Base-by-base conservation (phyloP, 2,888 invertebrate genomes). In the Tetanocera ferruginea region DNA sequence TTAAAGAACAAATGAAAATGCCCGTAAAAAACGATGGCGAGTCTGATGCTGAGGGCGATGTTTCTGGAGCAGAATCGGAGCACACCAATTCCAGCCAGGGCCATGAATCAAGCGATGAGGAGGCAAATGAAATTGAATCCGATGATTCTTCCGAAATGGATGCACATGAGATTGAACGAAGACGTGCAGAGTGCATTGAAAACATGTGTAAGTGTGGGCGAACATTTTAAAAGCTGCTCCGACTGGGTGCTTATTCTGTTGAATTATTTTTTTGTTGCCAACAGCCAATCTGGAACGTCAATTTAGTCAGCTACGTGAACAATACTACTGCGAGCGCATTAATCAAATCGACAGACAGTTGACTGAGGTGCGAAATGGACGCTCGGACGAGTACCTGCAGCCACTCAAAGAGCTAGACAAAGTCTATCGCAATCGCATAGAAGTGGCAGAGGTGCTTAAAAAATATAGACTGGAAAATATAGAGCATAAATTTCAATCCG, bases 101-200 rank as follows among this genome's bases (percentile, higher is more conserved):
- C 51, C 93, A 93, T 84, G 95, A 95, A 83, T 94, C 95, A 82
- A 88, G 94, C 80, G 88, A 87, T 79, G 95, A 95, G 85, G 94
- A 94, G 83, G 94, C 93, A 76, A 94, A 95, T 84, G 95, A 95
- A 85, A 94, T 93, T n/a, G 95, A 95, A 84, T 95, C 95, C 19
- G 95, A 95, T 90, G 95, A 95, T 88, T 95, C 95, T 78, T 94
- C 94, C 76, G 98, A 98, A 90, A 94, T 98, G 94, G 97, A 98
- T 89, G 97, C 96, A 88, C 95, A 93, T 82, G 97, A 97, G 90
- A 97, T 97, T 84, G 97, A 97, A 87, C 92, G 94, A 78, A 91
- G 96, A 75, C 91, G 96, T 81, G 94, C 92, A 82, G 96, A 97
- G 87, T 95, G 96, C 85, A 92, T 97, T 83, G 95, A 96, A 85